Conservation (phyloP, 2,888 invertebrate genomes). For the Taenaris catops region DNA sequence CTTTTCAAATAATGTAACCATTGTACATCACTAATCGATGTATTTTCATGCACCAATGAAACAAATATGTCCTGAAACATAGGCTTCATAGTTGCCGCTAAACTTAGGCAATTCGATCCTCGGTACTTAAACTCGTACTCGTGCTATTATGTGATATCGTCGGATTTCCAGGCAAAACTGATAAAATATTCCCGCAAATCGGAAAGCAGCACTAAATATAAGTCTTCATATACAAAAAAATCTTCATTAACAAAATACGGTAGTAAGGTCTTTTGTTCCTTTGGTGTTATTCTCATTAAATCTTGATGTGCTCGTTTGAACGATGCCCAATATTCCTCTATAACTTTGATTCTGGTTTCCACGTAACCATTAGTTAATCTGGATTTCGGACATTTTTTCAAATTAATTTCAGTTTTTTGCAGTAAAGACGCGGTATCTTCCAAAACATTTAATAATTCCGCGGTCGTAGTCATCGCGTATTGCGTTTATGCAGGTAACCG, state of each 20-base stretch:
- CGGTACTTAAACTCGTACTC: conserved; percentile 14
- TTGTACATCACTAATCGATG: neutral
- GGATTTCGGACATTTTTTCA: conserved; percentile 16
- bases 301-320: conserved; percentile 17
- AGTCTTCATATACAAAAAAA: conserved; percentile 14
- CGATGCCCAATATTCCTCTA: conserved; percentile 20
- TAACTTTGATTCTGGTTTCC: conserved; percentile 16
- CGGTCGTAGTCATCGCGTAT: conserved; percentile 1
- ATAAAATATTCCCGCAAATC: conserved; percentile 7
- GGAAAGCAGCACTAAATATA: conserved; percentile 9
- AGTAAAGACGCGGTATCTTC: conserved; percentile 14
- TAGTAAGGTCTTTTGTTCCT: conserved; percentile 14
- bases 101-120: conserved; percentile 8
- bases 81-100: too few species aligned
- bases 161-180: too few species aligned
- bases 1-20: too few species aligned
- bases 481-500: too few species aligned
- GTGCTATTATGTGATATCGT: conserved; percentile 9
- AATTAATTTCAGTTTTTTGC: conserved; percentile 11
- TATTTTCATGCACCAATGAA: conserved; percentile 11
- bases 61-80: too few species aligned
- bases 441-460: conserved; percentile 10
- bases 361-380: conserved; percentile 21
- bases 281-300: conserved; percentile 18
- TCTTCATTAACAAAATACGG: conserved; percentile 23